Conservation (phyloP, 2,113 vertebrate genomes). For the Pseudois nayaur region DNA sequence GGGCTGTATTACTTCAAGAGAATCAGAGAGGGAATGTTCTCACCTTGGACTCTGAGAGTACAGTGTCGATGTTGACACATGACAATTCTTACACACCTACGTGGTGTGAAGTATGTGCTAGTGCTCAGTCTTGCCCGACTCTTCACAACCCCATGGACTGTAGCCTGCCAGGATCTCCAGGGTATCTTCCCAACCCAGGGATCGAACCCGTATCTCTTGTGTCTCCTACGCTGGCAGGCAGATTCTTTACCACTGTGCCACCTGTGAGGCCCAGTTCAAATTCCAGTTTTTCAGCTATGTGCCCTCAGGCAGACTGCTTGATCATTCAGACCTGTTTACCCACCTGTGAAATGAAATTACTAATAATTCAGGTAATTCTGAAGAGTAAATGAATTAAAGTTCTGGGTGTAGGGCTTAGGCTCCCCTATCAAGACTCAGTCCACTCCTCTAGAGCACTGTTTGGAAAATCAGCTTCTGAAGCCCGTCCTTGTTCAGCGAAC, state of each 20-base stretch:
- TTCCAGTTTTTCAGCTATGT: not conserved
- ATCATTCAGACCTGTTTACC: not conserved
- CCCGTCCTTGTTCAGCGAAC: not conserved
- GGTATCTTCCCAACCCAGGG: not conserved
- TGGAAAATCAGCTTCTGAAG: not conserved
- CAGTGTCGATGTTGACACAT: not conserved
- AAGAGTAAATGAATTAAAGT: not conserved
- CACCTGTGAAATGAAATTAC: not conserved
- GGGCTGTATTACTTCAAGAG: not conserved
- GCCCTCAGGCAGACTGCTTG: no score
- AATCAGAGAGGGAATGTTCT: not conserved
- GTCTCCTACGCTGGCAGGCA: not conserved
- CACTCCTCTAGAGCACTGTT: not conserved
- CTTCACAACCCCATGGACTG: not conserved
- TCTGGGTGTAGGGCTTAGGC: rapidly evolving
- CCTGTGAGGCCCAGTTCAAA: not conserved
- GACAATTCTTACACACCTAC: not conserved
- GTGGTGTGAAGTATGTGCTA: not conserved
- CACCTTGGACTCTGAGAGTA: not conserved
- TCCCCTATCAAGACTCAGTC: not conserved
- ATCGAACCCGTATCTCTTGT: not conserved
- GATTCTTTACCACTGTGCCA: not conserved
- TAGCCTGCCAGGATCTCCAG: not conserved
- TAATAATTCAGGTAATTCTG: not conserved
- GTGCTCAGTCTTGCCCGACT: not conserved